Evolutionary conservation across 2,888 invertebrate genomes (phyloP).

Genomic region (Amorpha juglandis): DNA sequence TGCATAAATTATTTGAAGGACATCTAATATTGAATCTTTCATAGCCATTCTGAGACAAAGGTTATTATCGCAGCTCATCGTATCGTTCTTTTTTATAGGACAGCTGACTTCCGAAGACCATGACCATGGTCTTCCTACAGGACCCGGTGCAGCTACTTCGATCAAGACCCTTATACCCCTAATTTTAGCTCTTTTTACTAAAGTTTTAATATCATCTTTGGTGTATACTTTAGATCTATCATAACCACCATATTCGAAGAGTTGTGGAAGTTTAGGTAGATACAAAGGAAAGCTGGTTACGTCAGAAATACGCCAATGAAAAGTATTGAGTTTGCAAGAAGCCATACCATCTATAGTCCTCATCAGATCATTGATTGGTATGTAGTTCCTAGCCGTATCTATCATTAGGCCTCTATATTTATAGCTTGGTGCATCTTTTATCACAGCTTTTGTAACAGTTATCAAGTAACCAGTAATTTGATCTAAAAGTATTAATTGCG

Average conservation of each 20-base stretch:
- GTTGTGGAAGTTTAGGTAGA: slow-evolving; percentile 87
- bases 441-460: slow-evolving; percentile 84
- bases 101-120: slow-evolving; percentile 86
- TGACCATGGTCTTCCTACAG: slow-evolving; percentile 93
- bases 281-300: slow-evolving; percentile 95
- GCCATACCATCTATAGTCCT: slow-evolving; percentile 93
- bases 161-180: slow-evolving; percentile 93
- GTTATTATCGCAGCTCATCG: slow-evolving; percentile 86
- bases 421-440: slow-evolving; percentile 90
- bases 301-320: slow-evolving; percentile 96
- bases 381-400: slow-evolving; percentile 95
- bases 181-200: slow-evolving; percentile 89
- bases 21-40: slow-evolving; percentile 87
- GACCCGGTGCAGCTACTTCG: slow-evolving; percentile 94
- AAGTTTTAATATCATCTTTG: slow-evolving; percentile 86
- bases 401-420: slow-evolving; percentile 93
- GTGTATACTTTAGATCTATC: slow-evolving; percentile 89
- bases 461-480: slow-evolving; percentile 85
- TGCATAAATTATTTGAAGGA: slow-evolving; percentile 88
- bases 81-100: slow-evolving; percentile 45
- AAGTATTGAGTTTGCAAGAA: slow-evolving; percentile 93
- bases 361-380: slow-evolving; percentile 88
- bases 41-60: slow-evolving; percentile 91
- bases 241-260: slow-evolving; percentile 92
- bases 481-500: slow-evolving; percentile 90